Conservation (phyloP, 2,888 invertebrate genomes). For the Cactoblastis cactorum region DNA sequence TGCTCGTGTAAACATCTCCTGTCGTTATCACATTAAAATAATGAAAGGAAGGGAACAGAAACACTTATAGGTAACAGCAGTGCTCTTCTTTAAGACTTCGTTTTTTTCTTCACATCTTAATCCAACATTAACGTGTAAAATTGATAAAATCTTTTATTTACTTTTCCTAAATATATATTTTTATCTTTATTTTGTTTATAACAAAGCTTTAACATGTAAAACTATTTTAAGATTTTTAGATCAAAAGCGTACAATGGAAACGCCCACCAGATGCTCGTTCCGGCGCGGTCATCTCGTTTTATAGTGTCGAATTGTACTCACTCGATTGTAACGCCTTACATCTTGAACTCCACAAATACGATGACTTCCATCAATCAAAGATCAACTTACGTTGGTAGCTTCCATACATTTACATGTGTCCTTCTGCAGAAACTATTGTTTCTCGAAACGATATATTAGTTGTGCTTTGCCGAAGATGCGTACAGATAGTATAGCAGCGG, state of each 20-base stretch:
- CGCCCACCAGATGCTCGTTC: conserved; percentile 50
- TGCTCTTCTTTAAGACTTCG: too few relatives aligned
- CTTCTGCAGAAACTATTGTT: conserved; percentile 59
- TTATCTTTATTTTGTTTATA: too few relatives aligned
- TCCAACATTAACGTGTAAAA: too few relatives aligned
- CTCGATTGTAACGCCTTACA: conserved; percentile 45
- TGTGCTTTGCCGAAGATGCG: conserved; percentile 40
- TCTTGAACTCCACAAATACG: conserved; percentile 23
- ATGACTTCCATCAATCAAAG: conserved; percentile 25
- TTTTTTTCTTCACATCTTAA: too few relatives aligned
- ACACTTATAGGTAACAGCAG: too few relatives aligned
- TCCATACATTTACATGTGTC: conserved; percentile 48
- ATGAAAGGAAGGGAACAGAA: too few relatives aligned
- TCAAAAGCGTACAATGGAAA: conserved; percentile 40
- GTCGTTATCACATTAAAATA: too few relatives aligned
- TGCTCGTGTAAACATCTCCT: too few relatives aligned
- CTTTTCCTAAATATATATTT: too few relatives aligned
- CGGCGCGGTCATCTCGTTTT: conserved; percentile 65
- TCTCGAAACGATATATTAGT: conserved; percentile 48
- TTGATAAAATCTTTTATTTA: too few relatives aligned
- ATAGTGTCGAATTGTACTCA: conserved; percentile 63
- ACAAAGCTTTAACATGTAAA: too few relatives aligned
- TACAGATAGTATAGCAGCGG: conserved; percentile 36
- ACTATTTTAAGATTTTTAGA: too few relatives aligned
- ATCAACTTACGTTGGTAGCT: conserved; percentile 39